These are phyloP conservation scores for Moxostoma hubbsi DNA, from an alignment of 2,797 vertebrate species.

Conservation along the genomic window DNA sequence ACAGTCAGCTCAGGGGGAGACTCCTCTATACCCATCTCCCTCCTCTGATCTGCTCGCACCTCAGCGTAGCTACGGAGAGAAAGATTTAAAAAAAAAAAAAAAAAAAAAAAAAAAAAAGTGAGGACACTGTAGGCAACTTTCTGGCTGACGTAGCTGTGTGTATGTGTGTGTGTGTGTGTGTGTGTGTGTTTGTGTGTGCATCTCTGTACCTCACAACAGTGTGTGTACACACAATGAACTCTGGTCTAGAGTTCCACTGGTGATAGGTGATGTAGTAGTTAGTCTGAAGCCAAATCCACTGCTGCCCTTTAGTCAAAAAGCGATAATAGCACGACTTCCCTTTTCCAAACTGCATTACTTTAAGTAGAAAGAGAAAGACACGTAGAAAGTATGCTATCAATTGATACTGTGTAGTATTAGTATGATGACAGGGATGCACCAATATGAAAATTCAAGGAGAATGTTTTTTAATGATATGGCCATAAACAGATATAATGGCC, in stretches of 20 bases:
- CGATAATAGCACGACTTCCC: constrained; percentile 98
- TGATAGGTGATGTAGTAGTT: constrained; percentile 99
- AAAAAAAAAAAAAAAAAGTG: background rate
- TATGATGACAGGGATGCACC: too few relatives aligned
- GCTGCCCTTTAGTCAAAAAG: constrained; percentile 97
- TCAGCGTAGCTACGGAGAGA: constrained; percentile 79
- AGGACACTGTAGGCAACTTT: background rate
- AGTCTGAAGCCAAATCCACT: constrained; percentile 99
- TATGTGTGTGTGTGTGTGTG: background rate
- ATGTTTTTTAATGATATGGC: too few relatives aligned
- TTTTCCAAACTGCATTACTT: constrained; percentile 99
- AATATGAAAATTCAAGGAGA: background rate
- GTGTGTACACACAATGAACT: constrained; percentile 98
- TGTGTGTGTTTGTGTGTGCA: background rate
- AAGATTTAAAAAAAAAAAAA: background rate
- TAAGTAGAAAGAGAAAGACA: constrained; percentile 21
- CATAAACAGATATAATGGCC: too few relatives aligned
- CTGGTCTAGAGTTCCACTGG: constrained; percentile 98
- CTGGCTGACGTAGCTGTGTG: background rate
- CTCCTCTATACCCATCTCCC: constrained; percentile 86
- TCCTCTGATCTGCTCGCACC: constrained; percentile 79
- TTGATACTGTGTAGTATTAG: background rate
- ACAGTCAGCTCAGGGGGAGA: constrained; percentile 83
- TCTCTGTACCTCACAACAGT: constrained; percentile 91
- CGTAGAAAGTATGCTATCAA: background rate